phyloP scores from a whole-genome alignment of 2,797 vertebrate species.

The Fringilla coelebs region DNA sequence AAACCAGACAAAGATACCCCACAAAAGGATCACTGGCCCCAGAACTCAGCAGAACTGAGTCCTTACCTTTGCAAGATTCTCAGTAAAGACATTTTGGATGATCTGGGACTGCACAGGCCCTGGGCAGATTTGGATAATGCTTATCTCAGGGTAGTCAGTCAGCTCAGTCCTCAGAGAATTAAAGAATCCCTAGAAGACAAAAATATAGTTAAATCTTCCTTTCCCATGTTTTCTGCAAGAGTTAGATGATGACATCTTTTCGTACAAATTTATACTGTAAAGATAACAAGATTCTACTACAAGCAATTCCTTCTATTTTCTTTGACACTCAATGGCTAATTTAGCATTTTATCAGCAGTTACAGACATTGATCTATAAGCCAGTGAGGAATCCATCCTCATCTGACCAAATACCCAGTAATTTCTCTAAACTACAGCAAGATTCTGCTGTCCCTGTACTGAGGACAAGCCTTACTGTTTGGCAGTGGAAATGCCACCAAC shows the following conservation, averaged over 20 bases:
- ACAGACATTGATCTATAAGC: not conserved
- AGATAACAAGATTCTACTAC: not conserved
- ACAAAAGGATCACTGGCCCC: fast-evolving
- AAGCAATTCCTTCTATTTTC: not conserved
- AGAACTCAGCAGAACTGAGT: not conserved
- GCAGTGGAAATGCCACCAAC: not conserved
- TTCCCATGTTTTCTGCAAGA: not conserved
- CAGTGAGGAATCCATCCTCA: not conserved
- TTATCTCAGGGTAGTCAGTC: constrained; percentile 82
- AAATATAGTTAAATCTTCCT: not conserved
- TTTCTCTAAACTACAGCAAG: not conserved
- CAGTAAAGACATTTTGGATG: constrained; percentile 85
- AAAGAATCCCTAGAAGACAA: constrained; percentile 87
- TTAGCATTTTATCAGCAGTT: not conserved
- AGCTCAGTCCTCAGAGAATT: constrained; percentile 87
- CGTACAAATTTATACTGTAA: not conserved
- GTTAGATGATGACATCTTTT: not conserved
- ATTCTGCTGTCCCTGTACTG: not conserved
- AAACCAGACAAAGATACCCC: not conserved
- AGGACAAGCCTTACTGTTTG: not conserved
- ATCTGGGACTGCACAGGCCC: constrained; percentile 91
- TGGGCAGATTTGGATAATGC: constrained; percentile 86
- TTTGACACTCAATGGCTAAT: not conserved
- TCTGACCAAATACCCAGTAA: not conserved
- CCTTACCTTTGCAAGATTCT: constrained; percentile 82